These are phyloP conservation scores for Psettodes erumei DNA, from an alignment of 2,113 vertebrate species.

Conservation along the genomic window DNA sequence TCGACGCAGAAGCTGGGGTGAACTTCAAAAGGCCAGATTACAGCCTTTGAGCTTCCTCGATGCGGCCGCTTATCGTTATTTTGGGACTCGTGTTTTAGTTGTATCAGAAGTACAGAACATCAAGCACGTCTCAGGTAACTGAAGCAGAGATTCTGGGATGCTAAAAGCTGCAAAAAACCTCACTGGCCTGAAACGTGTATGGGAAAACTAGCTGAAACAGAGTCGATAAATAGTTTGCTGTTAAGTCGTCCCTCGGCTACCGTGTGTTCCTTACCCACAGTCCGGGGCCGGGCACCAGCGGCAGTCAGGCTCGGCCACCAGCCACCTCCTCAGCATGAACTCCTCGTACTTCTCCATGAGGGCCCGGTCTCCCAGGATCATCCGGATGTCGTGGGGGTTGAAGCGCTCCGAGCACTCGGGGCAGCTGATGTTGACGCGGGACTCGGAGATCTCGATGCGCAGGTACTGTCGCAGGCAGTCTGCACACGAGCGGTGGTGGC, in stretches of 20 bases:
- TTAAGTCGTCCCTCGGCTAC: neutral
- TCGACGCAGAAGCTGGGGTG: conserved; percentile 18
- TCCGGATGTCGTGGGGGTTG: conserved; percentile 96
- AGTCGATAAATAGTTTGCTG: neutral
- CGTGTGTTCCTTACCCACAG: conserved; percentile 90
- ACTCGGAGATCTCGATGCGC: conserved; percentile 98
- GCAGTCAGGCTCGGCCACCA: conserved; percentile 96
- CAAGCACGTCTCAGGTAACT: neutral
- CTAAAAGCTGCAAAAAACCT: conserved; percentile 2
- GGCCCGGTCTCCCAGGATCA: conserved; percentile 93
- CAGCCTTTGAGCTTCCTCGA: conserved; percentile 37
- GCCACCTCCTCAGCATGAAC: conserved; percentile 98
- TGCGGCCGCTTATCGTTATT: conserved; percentile 43
- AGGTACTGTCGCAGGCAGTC: conserved; percentile 98
- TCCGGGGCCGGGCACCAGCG: conserved; percentile 99
- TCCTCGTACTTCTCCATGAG: conserved; percentile 99
- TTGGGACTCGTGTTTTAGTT: conserved; percentile 16
- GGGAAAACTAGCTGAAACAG: neutral
- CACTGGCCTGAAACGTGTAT: neutral
- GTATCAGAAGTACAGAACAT: conserved; percentile 16
- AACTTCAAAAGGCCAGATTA: conserved; percentile 48
- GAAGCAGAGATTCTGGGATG: conserved; percentile 3
- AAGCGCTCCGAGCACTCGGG: conserved; percentile 97
- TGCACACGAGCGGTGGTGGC: conserved; percentile 95
- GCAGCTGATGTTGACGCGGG: conserved; percentile 97